Percentiles rank a stretch among this genome's conserved stretches.
phyloP scores from a whole-genome alignment of 2,113 vertebrate genomes.

The Erinaceus europaeus region DNA sequence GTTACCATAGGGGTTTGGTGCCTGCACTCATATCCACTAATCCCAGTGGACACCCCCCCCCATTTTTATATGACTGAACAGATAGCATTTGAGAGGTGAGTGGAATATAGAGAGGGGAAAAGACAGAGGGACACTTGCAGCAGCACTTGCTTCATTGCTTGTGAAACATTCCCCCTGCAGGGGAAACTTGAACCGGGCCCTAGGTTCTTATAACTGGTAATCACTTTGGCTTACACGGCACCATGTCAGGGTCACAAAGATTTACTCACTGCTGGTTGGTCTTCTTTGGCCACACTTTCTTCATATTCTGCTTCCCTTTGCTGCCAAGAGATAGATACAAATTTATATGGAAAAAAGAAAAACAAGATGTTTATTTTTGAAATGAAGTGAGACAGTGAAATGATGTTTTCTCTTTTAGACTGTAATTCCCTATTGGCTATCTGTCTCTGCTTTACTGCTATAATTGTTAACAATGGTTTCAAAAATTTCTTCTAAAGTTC shows the following conservation, averaged over 20 bases:
- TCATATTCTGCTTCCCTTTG: constrained; percentile 95
- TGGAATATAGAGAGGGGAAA: too few species aligned
- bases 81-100: too few species aligned
- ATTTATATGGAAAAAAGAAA: constrained; percentile 23
- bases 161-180: too few species aligned
- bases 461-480: not conserved
- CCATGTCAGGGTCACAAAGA: not conserved
- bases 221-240: not conserved
- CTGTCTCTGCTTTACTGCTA: not conserved
- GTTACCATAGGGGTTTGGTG: too few species aligned
- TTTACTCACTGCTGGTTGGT: constrained; percentile 90
- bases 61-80: too few species aligned
- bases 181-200: too few species aligned
- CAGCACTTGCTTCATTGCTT: too few species aligned
- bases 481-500: not conserved
- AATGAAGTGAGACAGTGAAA: not conserved
- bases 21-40: too few species aligned
- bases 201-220: not conserved
- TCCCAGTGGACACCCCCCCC: too few species aligned
- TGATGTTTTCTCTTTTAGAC: not conserved
- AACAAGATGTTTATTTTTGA: not conserved
- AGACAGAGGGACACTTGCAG: too few species aligned
- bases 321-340: constrained; percentile 74
- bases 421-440: not conserved
- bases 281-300: constrained; percentile 91